Conservation (phyloP, 2,113 vertebrate species). For the Gnathonemus longibarbis region DNA sequence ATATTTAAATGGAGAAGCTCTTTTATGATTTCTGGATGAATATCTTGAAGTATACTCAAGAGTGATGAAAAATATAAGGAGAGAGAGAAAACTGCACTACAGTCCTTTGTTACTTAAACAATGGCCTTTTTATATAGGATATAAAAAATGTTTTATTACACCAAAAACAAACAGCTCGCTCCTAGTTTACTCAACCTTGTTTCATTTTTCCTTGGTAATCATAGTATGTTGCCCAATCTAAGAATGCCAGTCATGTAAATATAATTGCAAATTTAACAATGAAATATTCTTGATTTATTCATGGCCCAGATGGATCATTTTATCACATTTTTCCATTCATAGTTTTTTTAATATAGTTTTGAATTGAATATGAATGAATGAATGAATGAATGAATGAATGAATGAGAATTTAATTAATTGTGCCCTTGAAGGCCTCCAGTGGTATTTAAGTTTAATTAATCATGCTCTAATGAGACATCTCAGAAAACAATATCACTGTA, state of each 20-base stretch:
- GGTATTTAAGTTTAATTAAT: not conserved
- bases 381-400: not conserved
- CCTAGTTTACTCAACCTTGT: not conserved
- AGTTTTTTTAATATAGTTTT: not conserved
- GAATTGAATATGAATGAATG: not conserved
- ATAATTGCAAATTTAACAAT: not conserved
- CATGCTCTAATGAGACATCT: constrained; percentile 1
- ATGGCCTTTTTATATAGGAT: not conserved
- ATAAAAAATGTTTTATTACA: not conserved
- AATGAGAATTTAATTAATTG: not conserved
- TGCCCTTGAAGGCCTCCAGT: not conserved
- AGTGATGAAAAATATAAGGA: not conserved
- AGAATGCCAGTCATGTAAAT: not conserved
- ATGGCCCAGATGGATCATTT: not conserved
- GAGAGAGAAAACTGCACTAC: not conserved
- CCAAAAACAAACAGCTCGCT: not conserved
- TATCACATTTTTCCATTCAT: not conserved
- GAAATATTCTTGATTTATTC: not conserved
- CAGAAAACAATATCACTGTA: not conserved
- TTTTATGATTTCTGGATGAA: not conserved
- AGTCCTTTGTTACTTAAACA: not conserved
- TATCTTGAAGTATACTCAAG: not conserved
- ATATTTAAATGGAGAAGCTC: not conserved
- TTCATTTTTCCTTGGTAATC: not conserved
- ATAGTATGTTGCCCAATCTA: not conserved